Evolutionary conservation across 2,888 invertebrate species (phyloP).

Genomic region (Chironomus tentans): DNA sequence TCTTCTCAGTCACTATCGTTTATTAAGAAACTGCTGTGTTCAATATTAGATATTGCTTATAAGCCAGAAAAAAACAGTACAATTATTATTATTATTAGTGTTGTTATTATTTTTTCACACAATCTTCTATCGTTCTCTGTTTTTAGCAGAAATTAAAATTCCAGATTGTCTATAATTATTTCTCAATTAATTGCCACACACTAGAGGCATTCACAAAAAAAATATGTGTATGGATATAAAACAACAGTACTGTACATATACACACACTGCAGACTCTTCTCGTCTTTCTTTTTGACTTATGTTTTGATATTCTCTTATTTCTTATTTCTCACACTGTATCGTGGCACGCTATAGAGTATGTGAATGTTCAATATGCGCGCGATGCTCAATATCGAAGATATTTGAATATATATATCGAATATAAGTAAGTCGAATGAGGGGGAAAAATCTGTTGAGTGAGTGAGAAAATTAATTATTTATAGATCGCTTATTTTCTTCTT

Average conservation of each 20-base stretch:
- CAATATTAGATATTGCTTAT: background rate
- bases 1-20: background rate
- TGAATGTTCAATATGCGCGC: background rate
- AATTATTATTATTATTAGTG: background rate
- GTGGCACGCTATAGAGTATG: background rate
- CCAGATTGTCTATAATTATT: constrained; percentile 27
- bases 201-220: background rate
- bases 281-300: constrained; percentile 13
- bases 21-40: background rate
- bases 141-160: constrained; percentile 23
- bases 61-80: background rate
- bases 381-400: background rate
- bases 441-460: background rate
- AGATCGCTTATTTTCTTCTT: background rate
- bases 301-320: background rate
- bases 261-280: background rate
- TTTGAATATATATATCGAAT: background rate
- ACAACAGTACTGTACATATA: background rate
- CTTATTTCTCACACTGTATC: background rate
- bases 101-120: background rate
- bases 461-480: constrained; percentile 25
- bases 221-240: too few relatives aligned
- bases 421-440: background rate
- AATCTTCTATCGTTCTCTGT: background rate
- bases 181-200: constrained; percentile 25